Conservation (phyloP, 92 coral and sea anemone genomes). For the Isaurus tuberculatus region DNA sequence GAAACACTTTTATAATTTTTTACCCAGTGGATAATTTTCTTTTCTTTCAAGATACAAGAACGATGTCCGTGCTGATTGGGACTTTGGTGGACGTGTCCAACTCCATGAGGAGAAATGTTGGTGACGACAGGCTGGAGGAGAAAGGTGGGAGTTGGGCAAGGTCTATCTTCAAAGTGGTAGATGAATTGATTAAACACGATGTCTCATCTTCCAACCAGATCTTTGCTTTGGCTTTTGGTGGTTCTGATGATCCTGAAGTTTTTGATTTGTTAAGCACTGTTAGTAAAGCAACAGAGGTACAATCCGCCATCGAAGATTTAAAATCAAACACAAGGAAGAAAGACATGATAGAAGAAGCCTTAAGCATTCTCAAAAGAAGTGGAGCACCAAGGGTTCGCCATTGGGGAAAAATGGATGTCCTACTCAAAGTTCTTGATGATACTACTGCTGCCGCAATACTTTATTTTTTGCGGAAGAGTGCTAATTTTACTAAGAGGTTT, state of each 20-base stretch:
- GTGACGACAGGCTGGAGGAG: conserved; percentile 30
- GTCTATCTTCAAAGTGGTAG: conserved; percentile 63
- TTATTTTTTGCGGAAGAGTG: neutral
- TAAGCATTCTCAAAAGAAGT: conserved; percentile 28
- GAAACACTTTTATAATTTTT: no score
- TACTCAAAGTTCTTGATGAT: neutral
- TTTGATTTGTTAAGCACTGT: conserved; percentile 51
- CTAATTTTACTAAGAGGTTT: conserved; percentile 20
- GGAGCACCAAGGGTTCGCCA: conserved; percentile 58
- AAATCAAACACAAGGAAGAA: neutral
- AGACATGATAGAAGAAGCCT: conserved; percentile 20
- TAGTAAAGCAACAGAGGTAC: neutral
- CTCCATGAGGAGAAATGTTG: conserved; percentile 58
- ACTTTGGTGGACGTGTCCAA: conserved; percentile 68
- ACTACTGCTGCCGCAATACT: conserved; percentile 22
- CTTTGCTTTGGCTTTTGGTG: conserved; percentile 68
- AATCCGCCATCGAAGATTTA: neutral
- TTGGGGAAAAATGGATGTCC: conserved; percentile 48
- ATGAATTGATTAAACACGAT: conserved; percentile 66
- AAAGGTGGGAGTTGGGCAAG: conserved; percentile 67
- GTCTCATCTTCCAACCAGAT: conserved; percentile 50
- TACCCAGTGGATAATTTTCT: no score
- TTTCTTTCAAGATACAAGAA: neutral
- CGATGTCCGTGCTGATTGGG: conserved; percentile 51
- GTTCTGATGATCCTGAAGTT: neutral